Base-by-base conservation (phyloP, 1,140 invertebrate species). In the Anoplophora glabripennis region DNA sequence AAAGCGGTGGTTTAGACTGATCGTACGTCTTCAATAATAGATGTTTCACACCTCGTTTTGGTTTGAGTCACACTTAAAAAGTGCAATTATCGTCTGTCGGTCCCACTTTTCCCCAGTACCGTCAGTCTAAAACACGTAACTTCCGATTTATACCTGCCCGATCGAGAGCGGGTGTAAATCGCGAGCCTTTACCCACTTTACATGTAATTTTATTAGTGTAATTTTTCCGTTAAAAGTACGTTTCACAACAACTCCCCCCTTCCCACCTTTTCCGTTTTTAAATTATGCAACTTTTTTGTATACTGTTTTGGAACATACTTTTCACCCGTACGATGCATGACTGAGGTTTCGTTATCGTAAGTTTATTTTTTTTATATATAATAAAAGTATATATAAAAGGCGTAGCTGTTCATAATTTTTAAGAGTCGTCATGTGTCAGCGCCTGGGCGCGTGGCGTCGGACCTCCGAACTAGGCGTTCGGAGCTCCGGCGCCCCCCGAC, bases 141-240 rank as follows among this genome's bases (percentile, higher is more conserved):
- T 56, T 56, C 18, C 48, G 51, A 53, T 60, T 59, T 64, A 60
- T 53, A 64, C 53, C 59, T 59, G 12, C n/a, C 9, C 14, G 34
- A 49, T 14, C 33, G 28, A 45, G 33, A 14, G n/a, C 12, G 34
- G 18, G 53, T 61, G 53, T 61, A 59, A 59, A 45, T 57, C 59
- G 42, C 46, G 40, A 62, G 58, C 36, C 17, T 28, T 18, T 17
- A 61, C 42, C 54, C 33, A 54, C 42, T 14, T 45, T 65, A 52
- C 41, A 53, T 66, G 64, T 66, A 59, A 28, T 65, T 65, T 63
- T 63, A 60, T 61, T 64, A 62, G 45, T 59, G 59, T 62, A 49
- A 52, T 63, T 53, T n/a, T 62, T 53, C 45, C 54, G 35, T 57
- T 61, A 49, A 53, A 54, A 52, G 53, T 63, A 61, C 48, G 45